These are phyloP conservation scores for Nasonia vitripennis DNA, from an alignment of 1,140 invertebrate genomes.

Conservation along the genomic window DNA sequence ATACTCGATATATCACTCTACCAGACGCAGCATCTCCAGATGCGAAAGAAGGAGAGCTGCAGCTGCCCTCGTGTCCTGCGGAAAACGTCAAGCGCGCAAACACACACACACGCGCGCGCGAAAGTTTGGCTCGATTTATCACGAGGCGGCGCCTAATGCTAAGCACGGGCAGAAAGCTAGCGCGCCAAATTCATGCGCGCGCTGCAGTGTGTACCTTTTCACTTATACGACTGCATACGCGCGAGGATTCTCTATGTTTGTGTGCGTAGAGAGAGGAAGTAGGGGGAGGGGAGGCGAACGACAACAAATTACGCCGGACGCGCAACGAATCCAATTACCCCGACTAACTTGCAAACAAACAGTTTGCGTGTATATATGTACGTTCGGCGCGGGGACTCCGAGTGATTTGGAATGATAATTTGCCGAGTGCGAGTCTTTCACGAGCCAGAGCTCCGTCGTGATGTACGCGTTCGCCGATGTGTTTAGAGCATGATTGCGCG, in stretches of 20 bases:
- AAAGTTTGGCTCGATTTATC: slow-evolving; percentile 22
- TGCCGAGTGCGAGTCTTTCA: not conserved
- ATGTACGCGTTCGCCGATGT: not conserved
- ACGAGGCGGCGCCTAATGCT: slow-evolving; percentile 6
- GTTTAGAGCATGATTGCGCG: not conserved
- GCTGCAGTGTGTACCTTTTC: slow-evolving; percentile 28
- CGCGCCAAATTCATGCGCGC: slow-evolving; percentile 5
- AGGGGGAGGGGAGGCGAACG: not conserved
- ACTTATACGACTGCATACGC: slow-evolving; percentile 8
- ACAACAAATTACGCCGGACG: slow-evolving; percentile 26
- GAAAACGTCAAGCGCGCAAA: not conserved
- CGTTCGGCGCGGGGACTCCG: not conserved
- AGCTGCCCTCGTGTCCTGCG: not conserved
- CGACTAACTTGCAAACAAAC: slow-evolving; percentile 28
- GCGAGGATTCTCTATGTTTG: not conserved
- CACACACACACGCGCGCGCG: not conserved
- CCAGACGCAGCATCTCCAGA: not conserved
- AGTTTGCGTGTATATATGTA: not conserved
- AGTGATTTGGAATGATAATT: slow-evolving; percentile 26
- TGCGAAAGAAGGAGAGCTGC: slow-evolving; percentile 28
- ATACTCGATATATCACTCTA: too few species aligned
- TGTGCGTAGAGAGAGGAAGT: not conserved
- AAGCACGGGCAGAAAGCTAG: slow-evolving; percentile 4
- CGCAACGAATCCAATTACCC: slow-evolving; percentile 27
- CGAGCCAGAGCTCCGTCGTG: not conserved